Conservation (phyloP, 2,797 vertebrate species). For the Fringilla coelebs region DNA sequence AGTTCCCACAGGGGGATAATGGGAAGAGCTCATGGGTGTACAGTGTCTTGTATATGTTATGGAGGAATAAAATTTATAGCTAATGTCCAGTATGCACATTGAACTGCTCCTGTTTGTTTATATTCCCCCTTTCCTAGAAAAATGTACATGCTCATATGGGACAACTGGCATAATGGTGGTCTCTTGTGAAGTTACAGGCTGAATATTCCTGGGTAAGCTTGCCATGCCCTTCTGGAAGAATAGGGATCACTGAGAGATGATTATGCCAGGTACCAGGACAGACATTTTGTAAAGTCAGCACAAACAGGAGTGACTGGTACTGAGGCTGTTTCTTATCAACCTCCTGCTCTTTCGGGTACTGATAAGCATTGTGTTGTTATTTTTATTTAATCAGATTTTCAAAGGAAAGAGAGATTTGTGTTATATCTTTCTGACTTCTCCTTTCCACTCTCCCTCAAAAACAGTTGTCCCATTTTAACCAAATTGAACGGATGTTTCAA, state of each 20-base stretch:
- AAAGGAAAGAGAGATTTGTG: not conserved
- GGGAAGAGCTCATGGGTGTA: not conserved
- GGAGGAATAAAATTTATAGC: not conserved
- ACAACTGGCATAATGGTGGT: not conserved
- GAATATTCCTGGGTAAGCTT: not conserved
- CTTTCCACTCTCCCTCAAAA: not conserved
- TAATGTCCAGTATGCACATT: not conserved
- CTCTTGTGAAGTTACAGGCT: not conserved
- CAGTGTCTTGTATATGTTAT: not conserved
- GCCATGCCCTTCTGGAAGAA: not conserved
- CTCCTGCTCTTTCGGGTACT: not conserved
- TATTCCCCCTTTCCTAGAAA: not conserved
- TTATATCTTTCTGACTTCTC: not conserved
- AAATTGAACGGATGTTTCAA: not conserved
- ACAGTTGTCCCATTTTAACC: not conserved
- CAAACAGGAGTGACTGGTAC: not conserved
- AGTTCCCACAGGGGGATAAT: not conserved
- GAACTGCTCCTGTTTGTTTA: not conserved
- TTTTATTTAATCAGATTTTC: not conserved
- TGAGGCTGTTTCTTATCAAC: not conserved
- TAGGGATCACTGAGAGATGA: not conserved
- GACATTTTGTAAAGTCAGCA: not conserved
- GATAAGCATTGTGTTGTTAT: not conserved
- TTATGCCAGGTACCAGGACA: not conserved
- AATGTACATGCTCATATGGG: not conserved